Conservation (phyloP, 92 coral and sea anemone genomes). For the Nematostella vectensis region DNA sequence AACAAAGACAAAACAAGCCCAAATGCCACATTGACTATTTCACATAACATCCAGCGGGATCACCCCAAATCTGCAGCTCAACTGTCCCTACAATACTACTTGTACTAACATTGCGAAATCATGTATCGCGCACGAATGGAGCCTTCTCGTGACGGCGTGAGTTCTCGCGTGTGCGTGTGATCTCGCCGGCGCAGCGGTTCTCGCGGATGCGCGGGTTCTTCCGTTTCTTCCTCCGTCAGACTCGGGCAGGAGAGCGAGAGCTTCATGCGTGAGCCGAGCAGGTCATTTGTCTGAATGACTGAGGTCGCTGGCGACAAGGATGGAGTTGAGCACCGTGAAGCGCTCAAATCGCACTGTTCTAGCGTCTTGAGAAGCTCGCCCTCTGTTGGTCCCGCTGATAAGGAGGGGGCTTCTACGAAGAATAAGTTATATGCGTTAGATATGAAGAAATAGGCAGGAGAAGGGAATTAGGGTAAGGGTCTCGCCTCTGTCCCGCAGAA, state of each 20-base stretch:
- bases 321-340: slow-evolving; percentile 96
- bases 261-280: slow-evolving; percentile 68
- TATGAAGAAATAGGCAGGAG: no score
- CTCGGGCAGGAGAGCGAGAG: slow-evolving; percentile 87
- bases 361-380: slow-evolving; percentile 76
- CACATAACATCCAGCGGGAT: no score
- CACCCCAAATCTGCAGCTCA: no score
- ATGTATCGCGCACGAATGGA: slow-evolving; percentile 5
- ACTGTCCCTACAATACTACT: no score
- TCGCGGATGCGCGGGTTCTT: slow-evolving; percentile 29
- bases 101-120: slow-evolving; percentile 29
- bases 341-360: slow-evolving; percentile 93
- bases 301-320: slow-evolving; percentile 98
- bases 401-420: neutral
- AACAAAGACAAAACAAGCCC: no score
- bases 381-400: slow-evolving; percentile 38
- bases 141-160: no score
- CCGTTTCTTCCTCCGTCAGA: slow-evolving; percentile 68
- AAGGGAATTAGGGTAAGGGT: no score
- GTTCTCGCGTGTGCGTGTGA: no score
- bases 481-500: no score
- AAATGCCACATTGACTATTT: no score
- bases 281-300: slow-evolving; percentile 69
- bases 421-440: no score
- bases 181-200: neutral